Conservation (phyloP, 2,113 vertebrate genomes). For the Malurus cyaneus region DNA sequence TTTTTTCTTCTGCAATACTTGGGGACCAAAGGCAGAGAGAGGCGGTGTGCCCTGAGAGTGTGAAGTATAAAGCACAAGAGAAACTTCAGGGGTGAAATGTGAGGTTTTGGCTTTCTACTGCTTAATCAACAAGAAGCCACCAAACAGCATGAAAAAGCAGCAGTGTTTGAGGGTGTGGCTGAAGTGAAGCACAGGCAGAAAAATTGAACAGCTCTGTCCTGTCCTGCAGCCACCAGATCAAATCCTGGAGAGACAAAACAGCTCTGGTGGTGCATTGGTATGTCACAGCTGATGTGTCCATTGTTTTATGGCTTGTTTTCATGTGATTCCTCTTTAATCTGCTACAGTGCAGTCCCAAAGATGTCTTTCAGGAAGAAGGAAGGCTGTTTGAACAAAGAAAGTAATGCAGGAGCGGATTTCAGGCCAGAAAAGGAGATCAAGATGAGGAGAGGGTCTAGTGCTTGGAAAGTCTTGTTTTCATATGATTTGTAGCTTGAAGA, state of each 20-base stretch:
- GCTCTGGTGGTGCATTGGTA: not conserved
- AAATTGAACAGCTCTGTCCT: fast-evolving
- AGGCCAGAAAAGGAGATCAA: not conserved
- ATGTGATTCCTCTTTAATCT: not conserved
- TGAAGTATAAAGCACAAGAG: not conserved
- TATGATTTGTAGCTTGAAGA: not conserved
- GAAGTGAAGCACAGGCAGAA: not conserved
- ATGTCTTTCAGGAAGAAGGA: not conserved
- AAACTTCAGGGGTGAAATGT: not conserved
- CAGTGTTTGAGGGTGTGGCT: not conserved
- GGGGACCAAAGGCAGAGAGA: not conserved
- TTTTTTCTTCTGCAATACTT: not conserved
- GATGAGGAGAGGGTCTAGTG: not conserved
- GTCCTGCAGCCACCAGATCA: not conserved
- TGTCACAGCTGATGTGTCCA: not conserved
- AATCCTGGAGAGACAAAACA: not conserved
- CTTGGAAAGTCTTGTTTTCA: not conserved
- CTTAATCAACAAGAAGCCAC: not conserved
- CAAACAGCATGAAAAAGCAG: not conserved
- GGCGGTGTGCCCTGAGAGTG: not conserved
- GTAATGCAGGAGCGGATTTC: not conserved
- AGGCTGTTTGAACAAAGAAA: not conserved
- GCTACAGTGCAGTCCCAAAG: fast-evolving
- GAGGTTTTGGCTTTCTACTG: not conserved
- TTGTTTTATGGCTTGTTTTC: not conserved